Base-by-base conservation (phyloP, 2,797 vertebrate genomes). In the Anguilla megastoma region DNA sequence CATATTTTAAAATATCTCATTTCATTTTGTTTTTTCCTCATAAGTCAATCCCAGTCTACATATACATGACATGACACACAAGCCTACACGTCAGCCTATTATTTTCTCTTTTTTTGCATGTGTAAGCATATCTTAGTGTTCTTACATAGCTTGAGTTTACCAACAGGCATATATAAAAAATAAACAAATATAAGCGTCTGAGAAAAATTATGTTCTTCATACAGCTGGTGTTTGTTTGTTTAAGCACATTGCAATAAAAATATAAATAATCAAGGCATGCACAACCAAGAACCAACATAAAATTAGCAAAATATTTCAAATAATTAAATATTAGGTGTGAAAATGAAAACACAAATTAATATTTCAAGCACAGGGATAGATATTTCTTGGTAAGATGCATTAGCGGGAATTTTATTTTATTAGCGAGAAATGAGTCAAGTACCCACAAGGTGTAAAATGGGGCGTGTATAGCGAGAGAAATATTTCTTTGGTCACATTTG, bases 401-500 rank as follows among this genome's bases (percentile, higher is more conserved):
- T 50, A 18, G 58, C 18, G 14, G 16, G 16, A 18, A 63, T 63
- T 63, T 63, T 63, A 63, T n/a, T 9, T 76, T 50, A 82, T 33
- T 50, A n/a, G 41, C 21, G 79, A 82, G 21, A 82, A 80, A 80
- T 80, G 14, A 80, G 76, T 45, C 45, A 48, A 50, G 82, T 54
- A 85, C 12, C 36, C 12, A 8, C 30, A 9, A 30, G 58, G 33
- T 33, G 45, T 86, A 30, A 74, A 54, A 63, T 60, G 54, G 56
- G 54, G 52, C 50, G 21, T 79, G 50, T 79, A 69, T 71, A 48
- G 30, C 58, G 52, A 60, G 84, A 48, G 36, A 88, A 85, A 82
- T 82, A 82, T 82, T 82, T 82, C 33, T 85, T 41, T 79, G 74
- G 87, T 85, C 83, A 88, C 50, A 69, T 85, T 50, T 60, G 54